Percentiles rank a stretch among this genome's conserved stretches.
Conservation (phyloP, 2,113 vertebrate species). For the Antechinus flavipes region DNA sequence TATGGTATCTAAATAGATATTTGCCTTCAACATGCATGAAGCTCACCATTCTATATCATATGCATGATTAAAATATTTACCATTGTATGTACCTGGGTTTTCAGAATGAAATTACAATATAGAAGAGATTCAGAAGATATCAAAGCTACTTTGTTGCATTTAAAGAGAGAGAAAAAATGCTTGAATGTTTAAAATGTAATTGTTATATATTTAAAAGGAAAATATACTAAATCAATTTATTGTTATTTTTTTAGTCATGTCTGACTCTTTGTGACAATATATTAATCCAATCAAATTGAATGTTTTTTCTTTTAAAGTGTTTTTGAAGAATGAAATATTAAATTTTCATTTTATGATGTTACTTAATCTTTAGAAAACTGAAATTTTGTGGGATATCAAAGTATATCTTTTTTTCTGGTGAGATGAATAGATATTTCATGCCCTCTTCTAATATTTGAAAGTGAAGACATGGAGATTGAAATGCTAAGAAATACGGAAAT, state of each 20-base stretch:
- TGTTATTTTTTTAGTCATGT: too few species aligned
- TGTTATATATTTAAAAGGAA: neutral
- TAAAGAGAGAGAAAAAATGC: neutral
- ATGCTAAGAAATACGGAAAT: neutral
- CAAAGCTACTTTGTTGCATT: neutral
- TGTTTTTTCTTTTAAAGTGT: neutral
- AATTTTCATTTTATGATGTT: neutral
- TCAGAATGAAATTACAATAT: neutral
- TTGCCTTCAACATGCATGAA: neutral
- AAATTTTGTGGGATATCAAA: neutral
- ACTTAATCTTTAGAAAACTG: neutral
- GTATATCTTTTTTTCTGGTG: neutral
- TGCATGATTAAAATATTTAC: neutral
- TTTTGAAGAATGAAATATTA: neutral
- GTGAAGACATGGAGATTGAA: neutral
- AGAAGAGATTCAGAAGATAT: neutral
- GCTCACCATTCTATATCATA: neutral
- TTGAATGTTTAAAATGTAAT: too few species aligned
- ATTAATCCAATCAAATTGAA: too few species aligned
- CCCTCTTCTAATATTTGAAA: neutral
- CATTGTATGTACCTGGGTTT: neutral
- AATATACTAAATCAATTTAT: too few species aligned
- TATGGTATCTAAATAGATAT: neutral
- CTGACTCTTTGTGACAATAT: too few species aligned
- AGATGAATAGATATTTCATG: neutral